These are phyloP conservation scores for Uropetala carovei DNA, from an alignment of 2,888 invertebrate genomes.

Conservation along the genomic window DNA sequence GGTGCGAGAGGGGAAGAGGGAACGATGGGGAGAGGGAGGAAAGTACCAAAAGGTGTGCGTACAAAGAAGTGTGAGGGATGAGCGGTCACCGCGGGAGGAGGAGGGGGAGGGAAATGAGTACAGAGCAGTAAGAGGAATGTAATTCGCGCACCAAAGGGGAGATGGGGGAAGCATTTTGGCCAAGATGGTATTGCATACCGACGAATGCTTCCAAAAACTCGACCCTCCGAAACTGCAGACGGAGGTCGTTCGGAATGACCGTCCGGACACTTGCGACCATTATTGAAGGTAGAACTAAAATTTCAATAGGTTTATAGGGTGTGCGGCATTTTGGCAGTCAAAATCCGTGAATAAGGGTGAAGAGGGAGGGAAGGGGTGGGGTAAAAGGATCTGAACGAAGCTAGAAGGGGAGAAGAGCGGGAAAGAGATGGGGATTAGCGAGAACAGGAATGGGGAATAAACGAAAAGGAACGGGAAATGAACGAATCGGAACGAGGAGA, in stretches of 20 bases:
- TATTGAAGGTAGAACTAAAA: conserved; percentile 23
- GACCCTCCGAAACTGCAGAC: background rate
- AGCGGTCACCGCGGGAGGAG: background rate
- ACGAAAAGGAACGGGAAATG: background rate
- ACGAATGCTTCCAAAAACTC: background rate
- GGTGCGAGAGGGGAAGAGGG: background rate
- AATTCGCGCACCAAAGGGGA: background rate
- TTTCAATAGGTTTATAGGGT: conserved; percentile 2
- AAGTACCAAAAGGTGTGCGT: background rate
- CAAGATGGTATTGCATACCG: conserved; percentile 18
- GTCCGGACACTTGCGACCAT: conserved; percentile 26
- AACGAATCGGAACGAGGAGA: background rate
- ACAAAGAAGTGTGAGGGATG: background rate
- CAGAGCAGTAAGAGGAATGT: background rate
- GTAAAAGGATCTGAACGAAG: too few relatives aligned
- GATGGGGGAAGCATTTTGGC: background rate
- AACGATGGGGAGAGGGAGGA: background rate
- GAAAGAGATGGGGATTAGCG: conserved; percentile 42
- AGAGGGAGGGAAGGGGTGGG: too few relatives aligned
- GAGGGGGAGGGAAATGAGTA: background rate
- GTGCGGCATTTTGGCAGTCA: conserved; percentile 10
- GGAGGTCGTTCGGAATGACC: conserved; percentile 48
- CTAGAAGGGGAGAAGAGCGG: conserved; percentile 65
- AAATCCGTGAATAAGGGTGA: background rate
- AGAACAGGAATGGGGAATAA: conserved; percentile 26